Base-by-base conservation (phyloP, 2,113 vertebrate genomes). In the Polypterus bichir region DNA sequence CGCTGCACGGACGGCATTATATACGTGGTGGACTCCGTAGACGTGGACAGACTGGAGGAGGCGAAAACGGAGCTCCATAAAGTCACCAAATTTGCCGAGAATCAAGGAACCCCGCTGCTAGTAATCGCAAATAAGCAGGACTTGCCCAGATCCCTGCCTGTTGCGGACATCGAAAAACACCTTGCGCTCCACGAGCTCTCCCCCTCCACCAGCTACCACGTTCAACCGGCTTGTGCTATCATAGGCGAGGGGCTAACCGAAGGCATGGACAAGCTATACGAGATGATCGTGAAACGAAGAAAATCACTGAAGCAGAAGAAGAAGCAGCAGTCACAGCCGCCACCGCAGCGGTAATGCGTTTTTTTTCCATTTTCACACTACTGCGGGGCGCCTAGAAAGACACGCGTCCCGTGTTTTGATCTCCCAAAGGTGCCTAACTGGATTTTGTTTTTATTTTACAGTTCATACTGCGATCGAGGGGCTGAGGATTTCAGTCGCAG, bases 41-140 rank as follows among this genome's bases (percentile, higher is more conserved):
- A 98, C 64, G 91, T 91, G 54, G 94, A 98, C 71, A 71, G 94
- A 59, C 79, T 98, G 73, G 94, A 95, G 80, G 94, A 97, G 70
- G 93, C 93, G 71, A 93, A 89, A 69, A 97, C 93, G 0, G 94
- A 98, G 62, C 86, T 97, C 68, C 94, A 98, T 80, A 97, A 95
- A 77, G 93, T 97, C 75, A 97, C 94, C 71, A 95, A 95, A 79
- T 94, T 97, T 55, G 88, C 92, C 0, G 94, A 98, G 83, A 97
- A 97, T 82, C 94, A 95, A 67, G 94, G 94, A 52, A 95, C 93
- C 1, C 94, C 94, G 9, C 78, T 98, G 70, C 83, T 98, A 74
- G 93, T 98, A 70, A 97, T 98, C 65, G 94, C 94, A 76, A 98
- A 98, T 83, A 98, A 98, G 77, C 94, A 98, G 83, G 94, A 98